Conservation (phyloP, 2,113 vertebrate genomes). For the Phainopepla nitens region DNA sequence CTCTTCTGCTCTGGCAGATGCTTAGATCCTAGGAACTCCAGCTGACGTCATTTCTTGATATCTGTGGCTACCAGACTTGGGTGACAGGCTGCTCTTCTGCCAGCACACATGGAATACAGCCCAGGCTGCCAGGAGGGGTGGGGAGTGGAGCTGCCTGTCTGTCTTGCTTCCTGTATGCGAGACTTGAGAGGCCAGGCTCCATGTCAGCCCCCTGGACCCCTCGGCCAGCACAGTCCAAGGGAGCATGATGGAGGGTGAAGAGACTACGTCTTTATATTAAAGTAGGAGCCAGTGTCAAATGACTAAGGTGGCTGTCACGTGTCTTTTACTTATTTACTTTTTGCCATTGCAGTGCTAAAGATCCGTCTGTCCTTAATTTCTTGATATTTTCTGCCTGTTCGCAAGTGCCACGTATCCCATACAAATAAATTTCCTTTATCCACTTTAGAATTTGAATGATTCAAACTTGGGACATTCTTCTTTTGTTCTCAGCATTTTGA, state of each 20-base stretch:
- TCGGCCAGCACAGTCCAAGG: neutral
- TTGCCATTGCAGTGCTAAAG: neutral
- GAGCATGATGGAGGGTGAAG: neutral
- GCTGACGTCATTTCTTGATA: neutral
- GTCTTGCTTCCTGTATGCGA: fast-evolving
- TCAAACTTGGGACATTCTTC: neutral
- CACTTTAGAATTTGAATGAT: neutral
- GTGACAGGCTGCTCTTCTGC: neutral
- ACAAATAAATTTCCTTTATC: neutral
- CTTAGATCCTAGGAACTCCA: neutral
- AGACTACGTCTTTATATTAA: neutral
- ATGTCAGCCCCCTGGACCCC: neutral
- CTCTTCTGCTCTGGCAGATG: neutral
- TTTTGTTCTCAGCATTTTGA: conserved; percentile 8
- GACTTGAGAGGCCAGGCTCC: neutral
- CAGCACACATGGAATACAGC: neutral
- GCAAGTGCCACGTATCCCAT: neutral
- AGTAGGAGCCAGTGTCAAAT: neutral
- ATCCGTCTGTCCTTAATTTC: neutral
- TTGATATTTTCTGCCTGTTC: neutral
- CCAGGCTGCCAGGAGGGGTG: neutral
- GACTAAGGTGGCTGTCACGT: neutral
- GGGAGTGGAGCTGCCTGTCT: neutral
- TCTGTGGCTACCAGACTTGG: neutral
- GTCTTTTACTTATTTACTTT: neutral